Conservation (phyloP, 2,113 vertebrate species). For the Dasyornis broadbenti region DNA sequence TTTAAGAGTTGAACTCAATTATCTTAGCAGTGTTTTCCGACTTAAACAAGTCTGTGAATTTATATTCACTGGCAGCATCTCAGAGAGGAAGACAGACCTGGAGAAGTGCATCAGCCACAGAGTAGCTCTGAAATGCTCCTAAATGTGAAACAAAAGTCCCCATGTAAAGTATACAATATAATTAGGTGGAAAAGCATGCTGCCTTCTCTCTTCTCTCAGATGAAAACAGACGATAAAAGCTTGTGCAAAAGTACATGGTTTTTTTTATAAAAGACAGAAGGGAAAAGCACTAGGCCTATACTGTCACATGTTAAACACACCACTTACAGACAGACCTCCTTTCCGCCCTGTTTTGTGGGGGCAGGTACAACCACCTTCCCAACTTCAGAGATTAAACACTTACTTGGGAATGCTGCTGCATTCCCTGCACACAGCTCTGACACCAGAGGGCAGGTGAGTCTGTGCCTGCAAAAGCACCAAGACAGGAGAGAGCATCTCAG, state of each 20-base stretch:
- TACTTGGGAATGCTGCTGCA: neutral
- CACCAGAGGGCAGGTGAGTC: neutral
- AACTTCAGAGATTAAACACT: neutral
- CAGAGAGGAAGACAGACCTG: neutral
- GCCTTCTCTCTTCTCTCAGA: neutral
- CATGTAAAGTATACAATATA: neutral
- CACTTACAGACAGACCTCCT: neutral
- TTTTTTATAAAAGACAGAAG: neutral
- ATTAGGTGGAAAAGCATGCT: neutral
- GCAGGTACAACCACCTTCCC: neutral
- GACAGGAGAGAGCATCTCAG: too few relatives aligned
- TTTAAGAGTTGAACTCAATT: neutral
- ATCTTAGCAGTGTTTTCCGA: rapidly evolving
- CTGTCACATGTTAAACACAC: neutral
- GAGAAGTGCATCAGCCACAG: neutral
- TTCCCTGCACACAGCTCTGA: neutral
- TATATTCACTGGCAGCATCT: neutral
- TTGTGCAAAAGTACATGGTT: neutral
- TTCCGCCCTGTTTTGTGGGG: neutral
- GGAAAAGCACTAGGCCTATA: neutral
- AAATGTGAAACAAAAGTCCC: rapidly evolving
- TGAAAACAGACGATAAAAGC: neutral
- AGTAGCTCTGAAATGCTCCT: rapidly evolving
- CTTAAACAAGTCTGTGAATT: neutral
- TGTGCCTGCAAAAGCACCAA: neutral